These are phyloP conservation scores for Lasiommata megera DNA, from an alignment of 2,888 invertebrate species.

Conservation along the genomic window DNA sequence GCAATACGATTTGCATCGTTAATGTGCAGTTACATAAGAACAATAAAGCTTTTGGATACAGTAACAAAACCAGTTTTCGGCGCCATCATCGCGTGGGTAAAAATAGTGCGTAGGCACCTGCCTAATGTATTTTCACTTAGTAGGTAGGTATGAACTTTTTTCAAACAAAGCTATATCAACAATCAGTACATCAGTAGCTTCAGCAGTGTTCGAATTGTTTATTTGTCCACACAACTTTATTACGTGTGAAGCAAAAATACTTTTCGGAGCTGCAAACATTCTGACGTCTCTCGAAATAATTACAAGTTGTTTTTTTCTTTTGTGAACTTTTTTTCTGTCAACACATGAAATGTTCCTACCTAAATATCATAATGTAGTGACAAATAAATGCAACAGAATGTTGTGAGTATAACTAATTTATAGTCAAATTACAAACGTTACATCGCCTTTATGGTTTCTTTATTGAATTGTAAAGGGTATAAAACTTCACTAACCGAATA, in stretches of 20 bases:
- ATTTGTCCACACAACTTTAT: conserved; percentile 14
- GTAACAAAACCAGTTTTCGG: conserved; percentile 12
- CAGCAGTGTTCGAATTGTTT: conserved; percentile 12
- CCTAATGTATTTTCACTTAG: conserved; percentile 5
- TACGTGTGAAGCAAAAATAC: conserved; percentile 15
- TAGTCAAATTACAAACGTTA: no score
- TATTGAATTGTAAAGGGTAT: no score
- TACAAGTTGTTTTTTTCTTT: not conserved
- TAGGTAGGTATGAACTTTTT: conserved; percentile 1
- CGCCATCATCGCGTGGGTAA: conserved; percentile 1
- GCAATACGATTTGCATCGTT: not conserved
- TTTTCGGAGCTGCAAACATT: conserved; percentile 6
- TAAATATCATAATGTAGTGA: not conserved
- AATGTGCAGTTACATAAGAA: conserved; percentile 10
- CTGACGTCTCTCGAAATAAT: not conserved
- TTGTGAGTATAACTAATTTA: no score
- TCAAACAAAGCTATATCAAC: conserved; percentile 16
- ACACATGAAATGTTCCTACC: not conserved
- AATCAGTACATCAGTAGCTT: conserved; percentile 3
- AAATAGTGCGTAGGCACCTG: not conserved
- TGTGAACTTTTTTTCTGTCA: not conserved
- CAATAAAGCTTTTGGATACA: not conserved
- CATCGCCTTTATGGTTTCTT: no score
- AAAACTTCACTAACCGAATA: no score
- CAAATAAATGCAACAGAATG: not conserved